Evolutionary conservation across 2,113 vertebrate species (phyloP).

Genomic region (Lophius piscatorius): DNA sequence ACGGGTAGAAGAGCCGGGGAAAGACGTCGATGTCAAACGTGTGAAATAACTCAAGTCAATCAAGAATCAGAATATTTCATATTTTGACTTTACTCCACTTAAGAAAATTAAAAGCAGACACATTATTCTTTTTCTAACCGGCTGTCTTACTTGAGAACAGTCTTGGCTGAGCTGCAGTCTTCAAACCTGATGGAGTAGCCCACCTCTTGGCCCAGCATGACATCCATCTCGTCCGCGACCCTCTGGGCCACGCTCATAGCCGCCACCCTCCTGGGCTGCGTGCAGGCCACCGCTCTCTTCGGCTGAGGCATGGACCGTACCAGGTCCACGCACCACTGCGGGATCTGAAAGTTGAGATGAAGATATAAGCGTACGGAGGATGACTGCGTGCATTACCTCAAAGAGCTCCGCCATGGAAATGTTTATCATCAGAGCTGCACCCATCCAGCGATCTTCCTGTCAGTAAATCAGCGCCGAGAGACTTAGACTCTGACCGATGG

Average conservation of each 20-base stretch:
- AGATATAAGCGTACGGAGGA: no score
- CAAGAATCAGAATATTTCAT: no score
- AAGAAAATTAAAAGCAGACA: no score
- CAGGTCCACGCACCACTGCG: constrained; percentile 97
- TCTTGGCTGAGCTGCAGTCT: constrained; percentile 98
- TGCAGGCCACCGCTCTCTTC: constrained; percentile 93
- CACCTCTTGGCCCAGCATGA: constrained; percentile 96
- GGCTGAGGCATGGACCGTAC: constrained; percentile 88
- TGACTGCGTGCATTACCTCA: no score
- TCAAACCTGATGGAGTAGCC: constrained; percentile 97
- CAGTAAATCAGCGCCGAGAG: no score
- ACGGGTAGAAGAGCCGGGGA: constrained; percentile 73
- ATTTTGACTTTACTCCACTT: no score
- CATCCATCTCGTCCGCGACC: constrained; percentile 97
- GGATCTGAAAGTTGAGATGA: constrained; percentile 84
- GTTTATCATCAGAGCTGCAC: no score
- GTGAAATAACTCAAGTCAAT: no score
- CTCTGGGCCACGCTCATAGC: constrained; percentile 97
- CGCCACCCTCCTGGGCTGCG: constrained; percentile 92
- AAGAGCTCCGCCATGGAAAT: no score
- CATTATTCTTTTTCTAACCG: background rate
- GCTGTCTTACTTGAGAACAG: constrained; percentile 91
- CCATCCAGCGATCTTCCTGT: no score
- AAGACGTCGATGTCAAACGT: no score
- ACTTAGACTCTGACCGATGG: no score